Evolutionary conservation across 2,888 invertebrate species (phyloP), one percentile per base, ranked within the genome.

Genomic region (Charanyca ferruginea): DNA sequence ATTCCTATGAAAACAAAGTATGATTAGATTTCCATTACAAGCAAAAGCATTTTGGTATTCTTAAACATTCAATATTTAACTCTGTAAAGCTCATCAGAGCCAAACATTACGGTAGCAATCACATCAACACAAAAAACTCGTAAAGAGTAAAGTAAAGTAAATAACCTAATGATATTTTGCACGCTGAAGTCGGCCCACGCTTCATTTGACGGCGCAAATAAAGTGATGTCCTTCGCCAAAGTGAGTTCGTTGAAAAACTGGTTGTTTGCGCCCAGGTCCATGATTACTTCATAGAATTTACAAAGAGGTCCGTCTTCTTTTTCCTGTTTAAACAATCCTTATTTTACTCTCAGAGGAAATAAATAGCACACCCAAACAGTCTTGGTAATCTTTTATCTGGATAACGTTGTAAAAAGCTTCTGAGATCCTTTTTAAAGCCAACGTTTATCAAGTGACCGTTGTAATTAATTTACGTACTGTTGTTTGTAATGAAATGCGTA

Each of bases 191-290:
- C 97, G 53, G 97, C 96, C 97, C 98, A 98, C 16, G 98, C 98
- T 72, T 97, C 97, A 88, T 99, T 98, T 85, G 98, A 98, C 0
- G 99, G 99, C 2, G 98, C 98, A 89, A 99, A 98, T 65, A 99
- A 96, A 3, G 99, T 99, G 25, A 98, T 96, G 80, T 98, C 97
- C 65, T 97, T 96, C 73, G 97, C 96, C 66, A 96, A 93, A 64
- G 96, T 97, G 38, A 98, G 96, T 76, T 97, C 97, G 71, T 96
- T 96, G 88, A 98, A 96, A 86, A 98, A 98, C 85, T 91, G 94
- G 77, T 95, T 95, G 77, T 97, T 97, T 64, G 97, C 96, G 7
- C 97, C 98, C 66, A 97, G 96, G 85, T 98, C 97, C 93, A 97
- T 96, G 73, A 98, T 97, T 60, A 97, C 97, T 88, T 98, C 97